phyloP scores from a whole-genome alignment of 1,140 invertebrate species.

The Rhopalosiphum padi region DNA sequence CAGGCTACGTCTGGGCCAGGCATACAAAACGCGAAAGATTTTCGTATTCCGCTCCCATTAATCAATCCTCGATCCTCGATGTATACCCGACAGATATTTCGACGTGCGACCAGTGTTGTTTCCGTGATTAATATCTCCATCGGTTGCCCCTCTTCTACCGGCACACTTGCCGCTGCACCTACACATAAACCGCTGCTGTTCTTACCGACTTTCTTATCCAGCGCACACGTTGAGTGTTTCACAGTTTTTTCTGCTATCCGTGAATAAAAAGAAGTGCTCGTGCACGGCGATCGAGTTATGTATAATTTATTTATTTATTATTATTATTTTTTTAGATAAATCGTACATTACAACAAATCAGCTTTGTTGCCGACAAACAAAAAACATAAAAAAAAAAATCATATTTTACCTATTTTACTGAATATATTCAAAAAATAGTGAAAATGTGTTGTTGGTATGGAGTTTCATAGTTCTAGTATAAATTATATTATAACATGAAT shows the following conservation, averaged over 20 bases:
- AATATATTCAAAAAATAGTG: background rate
- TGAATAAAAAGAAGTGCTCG: background rate
- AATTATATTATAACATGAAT: background rate
- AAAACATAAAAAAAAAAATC: background rate
- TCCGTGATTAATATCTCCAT: slow-evolving; percentile 44
- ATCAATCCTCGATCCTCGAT: slow-evolving; percentile 44
- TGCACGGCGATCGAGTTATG: background rate
- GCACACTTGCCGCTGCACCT: background rate
- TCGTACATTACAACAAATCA: background rate
- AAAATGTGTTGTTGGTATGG: background rate
- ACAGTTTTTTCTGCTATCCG: background rate
- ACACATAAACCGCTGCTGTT: background rate
- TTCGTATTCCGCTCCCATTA: slow-evolving; percentile 43
- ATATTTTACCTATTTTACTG: background rate
- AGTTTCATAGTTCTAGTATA: background rate
- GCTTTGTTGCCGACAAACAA: too few species aligned
- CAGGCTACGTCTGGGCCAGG: slow-evolving; percentile 45
- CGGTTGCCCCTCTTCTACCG: background rate
- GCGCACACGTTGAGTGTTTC: background rate
- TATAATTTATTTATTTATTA: background rate
- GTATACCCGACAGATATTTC: slow-evolving; percentile 12
- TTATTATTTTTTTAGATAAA: background rate
- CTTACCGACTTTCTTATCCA: background rate
- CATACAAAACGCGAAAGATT: slow-evolving; percentile 42
- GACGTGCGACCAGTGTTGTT: slow-evolving; percentile 41